Conservation (phyloP, 1,140 invertebrate genomes). For the Grapholita molesta region DNA sequence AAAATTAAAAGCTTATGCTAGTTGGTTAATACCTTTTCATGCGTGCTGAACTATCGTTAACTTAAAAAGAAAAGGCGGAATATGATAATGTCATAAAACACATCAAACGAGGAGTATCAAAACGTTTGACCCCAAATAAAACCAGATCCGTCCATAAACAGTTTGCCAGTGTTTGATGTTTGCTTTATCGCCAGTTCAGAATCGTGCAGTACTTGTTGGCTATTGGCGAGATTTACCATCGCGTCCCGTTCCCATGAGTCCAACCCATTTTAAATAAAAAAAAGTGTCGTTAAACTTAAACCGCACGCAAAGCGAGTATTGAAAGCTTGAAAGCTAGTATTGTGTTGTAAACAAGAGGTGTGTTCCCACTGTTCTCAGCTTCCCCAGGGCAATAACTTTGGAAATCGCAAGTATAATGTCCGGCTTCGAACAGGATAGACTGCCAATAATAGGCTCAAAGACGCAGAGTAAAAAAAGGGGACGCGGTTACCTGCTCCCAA, state of each 20-base stretch:
- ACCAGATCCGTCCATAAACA: constrained; percentile 48
- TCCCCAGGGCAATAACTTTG: not conserved
- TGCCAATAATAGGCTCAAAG: constrained; percentile 37
- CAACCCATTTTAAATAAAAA: not conserved
- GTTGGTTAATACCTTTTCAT: not conserved
- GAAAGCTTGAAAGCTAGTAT: no score
- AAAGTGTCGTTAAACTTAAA: constrained; percentile 7
- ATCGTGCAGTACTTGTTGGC: constrained; percentile 21
- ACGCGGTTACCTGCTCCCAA: constrained; percentile 57
- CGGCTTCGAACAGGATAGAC: constrained; percentile 25
- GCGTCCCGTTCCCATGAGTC: not conserved
- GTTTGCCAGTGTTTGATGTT: constrained; percentile 37
- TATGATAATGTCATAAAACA: constrained; percentile 48
- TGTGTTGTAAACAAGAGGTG: constrained; percentile 6
- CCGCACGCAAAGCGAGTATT: not conserved
- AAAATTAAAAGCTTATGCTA: not conserved
- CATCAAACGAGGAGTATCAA: constrained; percentile 62
- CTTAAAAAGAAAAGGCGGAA: constrained; percentile 24
- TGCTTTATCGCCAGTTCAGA: constrained; percentile 28
- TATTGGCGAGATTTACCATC: constrained; percentile 30
- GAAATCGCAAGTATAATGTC: constrained; percentile 11
- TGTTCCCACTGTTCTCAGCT: not conserved
- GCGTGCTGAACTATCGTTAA: not conserved
- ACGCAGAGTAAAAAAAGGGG: constrained; percentile 52
- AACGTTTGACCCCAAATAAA: constrained; percentile 54